These are phyloP conservation scores for Rhea americana DNA, from an alignment of 2,113 vertebrate genomes.

Conservation along the genomic window DNA sequence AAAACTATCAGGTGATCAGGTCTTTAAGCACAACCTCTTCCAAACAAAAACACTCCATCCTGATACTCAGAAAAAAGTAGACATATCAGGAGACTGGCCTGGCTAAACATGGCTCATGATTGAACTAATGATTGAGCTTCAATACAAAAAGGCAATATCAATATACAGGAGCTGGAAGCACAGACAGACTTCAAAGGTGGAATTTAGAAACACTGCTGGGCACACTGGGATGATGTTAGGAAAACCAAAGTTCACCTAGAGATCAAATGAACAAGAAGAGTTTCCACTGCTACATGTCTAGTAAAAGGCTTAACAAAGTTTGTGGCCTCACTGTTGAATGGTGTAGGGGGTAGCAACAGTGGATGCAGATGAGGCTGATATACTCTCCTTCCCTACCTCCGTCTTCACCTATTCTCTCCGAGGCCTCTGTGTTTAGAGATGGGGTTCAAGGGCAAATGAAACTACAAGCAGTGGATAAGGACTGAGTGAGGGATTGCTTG, in stretches of 20 bases:
- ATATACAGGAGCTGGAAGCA: neutral
- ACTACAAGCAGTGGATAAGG: too few species aligned
- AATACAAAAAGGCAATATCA: neutral
- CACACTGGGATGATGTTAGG: neutral
- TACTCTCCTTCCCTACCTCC: too few species aligned
- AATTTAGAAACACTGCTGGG: neutral
- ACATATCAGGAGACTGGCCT: neutral
- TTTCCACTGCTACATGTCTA: neutral
- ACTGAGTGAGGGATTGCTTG: too few species aligned
- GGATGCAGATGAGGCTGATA: too few species aligned
- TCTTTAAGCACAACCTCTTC: neutral
- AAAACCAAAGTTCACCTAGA: neutral
- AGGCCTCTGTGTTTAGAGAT: too few species aligned
- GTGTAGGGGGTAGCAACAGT: too few species aligned
- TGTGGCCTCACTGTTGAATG: too few species aligned
- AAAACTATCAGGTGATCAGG: neutral
- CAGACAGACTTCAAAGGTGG: neutral
- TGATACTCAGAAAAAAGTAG: neutral
- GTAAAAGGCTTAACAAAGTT: neutral
- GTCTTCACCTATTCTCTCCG: too few species aligned
- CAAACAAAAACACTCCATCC: neutral
- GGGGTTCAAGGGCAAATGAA: too few species aligned
- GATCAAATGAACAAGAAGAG: neutral
- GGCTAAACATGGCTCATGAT: neutral
- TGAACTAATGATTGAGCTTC: neutral